phyloP scores from a whole-genome alignment of 2,797 vertebrate genomes.

The Gallinago stenura region DNA sequence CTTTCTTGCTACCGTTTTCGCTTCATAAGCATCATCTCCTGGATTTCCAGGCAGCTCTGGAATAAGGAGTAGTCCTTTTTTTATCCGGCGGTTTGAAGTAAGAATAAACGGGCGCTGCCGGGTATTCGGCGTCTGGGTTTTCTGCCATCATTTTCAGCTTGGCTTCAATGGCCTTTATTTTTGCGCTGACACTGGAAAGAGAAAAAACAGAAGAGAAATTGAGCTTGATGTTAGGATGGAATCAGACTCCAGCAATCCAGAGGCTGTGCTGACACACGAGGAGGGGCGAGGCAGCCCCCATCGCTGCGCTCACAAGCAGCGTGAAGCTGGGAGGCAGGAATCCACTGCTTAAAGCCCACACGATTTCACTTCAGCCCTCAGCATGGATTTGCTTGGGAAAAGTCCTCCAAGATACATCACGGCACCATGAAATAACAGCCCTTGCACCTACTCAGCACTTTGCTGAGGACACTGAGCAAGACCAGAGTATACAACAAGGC shows the following conservation, averaged over 20 bases:
- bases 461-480: not conserved
- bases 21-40: conserved; percentile 78
- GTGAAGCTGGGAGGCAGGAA: not conserved
- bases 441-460: conserved; percentile 1
- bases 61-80: conserved; percentile 94
- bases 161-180: conserved; percentile 97
- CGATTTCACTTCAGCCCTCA: not conserved
- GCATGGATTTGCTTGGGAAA: not conserved
- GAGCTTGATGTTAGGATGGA: not conserved
- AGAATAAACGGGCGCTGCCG: conserved; percentile 90
- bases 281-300: not conserved
- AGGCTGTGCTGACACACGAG: not conserved
- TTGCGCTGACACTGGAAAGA: conserved; percentile 89
- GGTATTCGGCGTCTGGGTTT: conserved; percentile 91
- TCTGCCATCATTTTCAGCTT: conserved; percentile 99
- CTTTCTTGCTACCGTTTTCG: conserved; percentile 42
- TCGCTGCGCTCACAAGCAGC: not conserved
- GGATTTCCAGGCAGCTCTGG: conserved; percentile 84
- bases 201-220: conserved; percentile 27
- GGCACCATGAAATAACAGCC: not conserved
- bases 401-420: not conserved
- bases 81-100: conserved; percentile 96
- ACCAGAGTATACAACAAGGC: not conserved
- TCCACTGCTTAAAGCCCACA: not conserved
- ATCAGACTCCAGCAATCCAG: not conserved